Conservation (phyloP, 2,113 vertebrate species). For the Python bivittatus region DNA sequence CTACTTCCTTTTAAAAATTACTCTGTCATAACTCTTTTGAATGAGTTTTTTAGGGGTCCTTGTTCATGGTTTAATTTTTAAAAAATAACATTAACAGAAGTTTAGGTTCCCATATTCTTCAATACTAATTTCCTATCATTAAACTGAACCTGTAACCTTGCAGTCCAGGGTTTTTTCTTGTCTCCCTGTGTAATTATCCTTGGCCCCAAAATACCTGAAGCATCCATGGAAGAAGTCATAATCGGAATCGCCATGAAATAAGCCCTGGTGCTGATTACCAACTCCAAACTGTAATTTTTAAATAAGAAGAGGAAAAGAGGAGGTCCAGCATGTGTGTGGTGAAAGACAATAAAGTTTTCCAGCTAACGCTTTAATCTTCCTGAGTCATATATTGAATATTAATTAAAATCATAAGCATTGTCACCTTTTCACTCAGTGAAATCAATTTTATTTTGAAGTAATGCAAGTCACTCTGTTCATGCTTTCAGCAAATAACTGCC, state of each 20-base stretch:
- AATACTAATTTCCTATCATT: not conserved
- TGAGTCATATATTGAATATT: not conserved
- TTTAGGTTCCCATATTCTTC: not conserved
- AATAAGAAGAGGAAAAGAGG: slow-evolving; percentile 3
- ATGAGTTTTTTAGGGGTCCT: not conserved
- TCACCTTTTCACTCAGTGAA: not conserved
- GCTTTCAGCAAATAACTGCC: too few relatives aligned
- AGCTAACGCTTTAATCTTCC: not conserved
- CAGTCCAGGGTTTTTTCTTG: not conserved
- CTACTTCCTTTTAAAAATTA: not conserved
- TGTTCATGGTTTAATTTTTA: not conserved
- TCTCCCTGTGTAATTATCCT: not conserved
- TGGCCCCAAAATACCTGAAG: not conserved
- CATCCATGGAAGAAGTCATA: not conserved
- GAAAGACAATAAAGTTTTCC: not conserved
- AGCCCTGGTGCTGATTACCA: slow-evolving; percentile 3
- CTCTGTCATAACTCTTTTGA: not conserved
- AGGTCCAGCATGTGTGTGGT: not conserved
- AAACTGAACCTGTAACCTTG: not conserved
- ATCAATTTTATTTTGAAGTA: too few relatives aligned
- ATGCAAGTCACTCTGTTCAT: not conserved
- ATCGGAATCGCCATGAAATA: slow-evolving; percentile 5
- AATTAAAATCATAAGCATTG: not conserved
- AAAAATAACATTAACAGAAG: not conserved
- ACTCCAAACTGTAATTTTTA: not conserved